Percentiles rank a stretch among this genome's conserved stretches.
These are phyloP conservation scores for Anthopleura xanthogrammica DNA, from an alignment of 92 coral and sea anemone species.

Conservation along the genomic window DNA sequence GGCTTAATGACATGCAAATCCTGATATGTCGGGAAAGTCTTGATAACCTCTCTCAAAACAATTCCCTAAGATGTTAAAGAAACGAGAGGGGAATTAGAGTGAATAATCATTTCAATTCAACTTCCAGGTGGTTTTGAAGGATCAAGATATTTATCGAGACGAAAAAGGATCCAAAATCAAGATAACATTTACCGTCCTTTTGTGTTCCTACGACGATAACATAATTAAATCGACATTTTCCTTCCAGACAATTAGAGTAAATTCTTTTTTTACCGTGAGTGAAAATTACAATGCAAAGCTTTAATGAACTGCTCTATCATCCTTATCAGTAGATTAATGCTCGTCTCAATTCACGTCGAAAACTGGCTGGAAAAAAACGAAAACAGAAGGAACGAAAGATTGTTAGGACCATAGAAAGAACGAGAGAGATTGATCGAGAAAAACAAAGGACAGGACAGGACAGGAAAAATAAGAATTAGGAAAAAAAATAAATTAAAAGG, in stretches of 20 bases:
- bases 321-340: not conserved
- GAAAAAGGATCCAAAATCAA: not conserved
- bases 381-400: too few relatives aligned
- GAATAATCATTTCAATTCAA: not conserved
- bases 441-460: too few relatives aligned
- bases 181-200: not conserved
- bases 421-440: too few relatives aligned
- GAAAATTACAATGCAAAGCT: not conserved
- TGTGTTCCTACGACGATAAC: not conserved
- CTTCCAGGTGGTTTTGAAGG: not conserved
- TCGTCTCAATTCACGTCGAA: not conserved
- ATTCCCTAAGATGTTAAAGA: slow-evolving; percentile 4
- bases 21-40: slow-evolving; percentile 4
- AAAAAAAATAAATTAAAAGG: too few relatives aligned
- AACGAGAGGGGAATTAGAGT: not conserved
- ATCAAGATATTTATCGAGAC: not conserved
- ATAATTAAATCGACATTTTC: not conserved
- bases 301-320: not conserved
- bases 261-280: not conserved
- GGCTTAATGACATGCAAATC: slow-evolving; percentile 13
- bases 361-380: not conserved
- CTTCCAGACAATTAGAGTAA: not conserved
- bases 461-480: too few relatives aligned
- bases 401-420: too few relatives aligned
- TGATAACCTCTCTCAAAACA: slow-evolving; percentile 14